These are phyloP conservation scores for Pteruthius melanotis DNA, from an alignment of 2,113 vertebrate genomes.

Conservation along the genomic window DNA sequence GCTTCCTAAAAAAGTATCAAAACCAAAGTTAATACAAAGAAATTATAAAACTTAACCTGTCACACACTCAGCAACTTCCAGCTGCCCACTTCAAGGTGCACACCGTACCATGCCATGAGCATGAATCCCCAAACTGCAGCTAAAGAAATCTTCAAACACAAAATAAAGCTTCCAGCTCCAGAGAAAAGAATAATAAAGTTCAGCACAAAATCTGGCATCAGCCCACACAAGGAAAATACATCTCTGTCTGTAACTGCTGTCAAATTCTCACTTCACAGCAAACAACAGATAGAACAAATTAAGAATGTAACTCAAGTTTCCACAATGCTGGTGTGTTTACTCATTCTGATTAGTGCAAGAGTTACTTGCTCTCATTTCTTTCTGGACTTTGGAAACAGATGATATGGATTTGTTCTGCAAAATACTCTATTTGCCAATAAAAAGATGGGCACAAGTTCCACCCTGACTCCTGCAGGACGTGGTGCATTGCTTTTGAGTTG, in stretches of 20 bases:
- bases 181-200: neutral
- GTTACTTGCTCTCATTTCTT: neutral
- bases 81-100: neutral
- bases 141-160: neutral
- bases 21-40: neutral
- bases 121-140: neutral
- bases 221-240: neutral
- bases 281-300: neutral
- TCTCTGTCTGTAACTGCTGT: neutral
- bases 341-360: neutral
- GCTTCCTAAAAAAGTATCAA: neutral
- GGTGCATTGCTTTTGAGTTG: neutral
- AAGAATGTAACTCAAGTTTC: neutral
- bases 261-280: neutral
- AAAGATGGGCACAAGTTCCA: neutral
- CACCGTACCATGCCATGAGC: neutral
- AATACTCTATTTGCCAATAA: neutral
- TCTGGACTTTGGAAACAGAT: neutral
- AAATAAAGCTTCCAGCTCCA: neutral
- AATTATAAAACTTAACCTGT: neutral
- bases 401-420: neutral
- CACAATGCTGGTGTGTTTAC: neutral
- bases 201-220: neutral
- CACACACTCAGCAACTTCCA: neutral
- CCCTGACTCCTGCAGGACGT: neutral